A percentile compares a stretch with the other conserved stretches of the same genome.
These are phyloP conservation scores for Delphinus delphis DNA, from an alignment of 2,113 vertebrate genomes.

Conservation along the genomic window DNA sequence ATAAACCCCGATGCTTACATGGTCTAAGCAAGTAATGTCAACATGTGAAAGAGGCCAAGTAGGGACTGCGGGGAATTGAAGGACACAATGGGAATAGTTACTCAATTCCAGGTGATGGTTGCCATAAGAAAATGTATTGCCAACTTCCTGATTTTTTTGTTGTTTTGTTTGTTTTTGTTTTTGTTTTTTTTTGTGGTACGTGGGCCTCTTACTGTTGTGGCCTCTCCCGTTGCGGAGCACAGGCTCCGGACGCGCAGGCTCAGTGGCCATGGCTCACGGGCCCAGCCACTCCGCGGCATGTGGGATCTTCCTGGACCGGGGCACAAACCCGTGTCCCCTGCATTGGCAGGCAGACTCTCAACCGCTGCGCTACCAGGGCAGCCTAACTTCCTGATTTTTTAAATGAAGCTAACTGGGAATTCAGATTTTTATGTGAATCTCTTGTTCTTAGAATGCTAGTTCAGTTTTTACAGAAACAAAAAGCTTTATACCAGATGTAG, in stretches of 20 bases:
- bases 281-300: rapidly evolving
- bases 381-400: not conserved
- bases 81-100: not conserved
- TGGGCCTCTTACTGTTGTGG: too few relatives aligned
- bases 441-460: not conserved
- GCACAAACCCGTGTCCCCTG: too few relatives aligned
- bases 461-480: not conserved
- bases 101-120: not conserved
- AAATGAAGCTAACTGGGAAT: not conserved
- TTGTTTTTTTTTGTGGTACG: too few relatives aligned
- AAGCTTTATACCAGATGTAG: not conserved
- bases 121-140: not conserved
- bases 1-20: not conserved
- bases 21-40: not conserved
- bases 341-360: too few relatives aligned
- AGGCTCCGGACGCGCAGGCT: too few relatives aligned
- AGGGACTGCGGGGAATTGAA: not conserved
- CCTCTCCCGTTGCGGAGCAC: too few relatives aligned
- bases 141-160: not conserved
- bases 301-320: too few relatives aligned
- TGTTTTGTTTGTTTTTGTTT: too few relatives aligned
- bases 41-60: not conserved
- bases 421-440: not conserved
- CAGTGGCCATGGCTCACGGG: too few relatives aligned
- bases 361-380: too few relatives aligned